These are phyloP conservation scores for Biston stratarius DNA, from an alignment of 2,888 invertebrate genomes.

Conservation along the genomic window DNA sequence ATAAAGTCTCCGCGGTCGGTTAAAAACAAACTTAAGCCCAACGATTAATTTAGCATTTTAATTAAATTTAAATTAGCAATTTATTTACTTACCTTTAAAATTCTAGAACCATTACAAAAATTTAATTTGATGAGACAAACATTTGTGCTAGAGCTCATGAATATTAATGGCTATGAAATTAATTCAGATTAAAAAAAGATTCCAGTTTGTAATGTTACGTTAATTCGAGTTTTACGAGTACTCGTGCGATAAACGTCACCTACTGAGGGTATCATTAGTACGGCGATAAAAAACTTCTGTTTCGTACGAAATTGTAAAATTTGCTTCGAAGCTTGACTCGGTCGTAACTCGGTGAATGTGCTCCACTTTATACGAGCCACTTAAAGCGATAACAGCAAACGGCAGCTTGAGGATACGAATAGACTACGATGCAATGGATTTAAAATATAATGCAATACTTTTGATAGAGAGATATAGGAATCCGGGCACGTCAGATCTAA, in stretches of 20 bases:
- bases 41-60: slow-evolving; percentile 23
- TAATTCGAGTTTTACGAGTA: slow-evolving; percentile 23
- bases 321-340: slow-evolving; percentile 24
- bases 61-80: slow-evolving; percentile 24
- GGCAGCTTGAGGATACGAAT: slow-evolving; percentile 20
- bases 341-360: slow-evolving; percentile 42
- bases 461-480: no score
- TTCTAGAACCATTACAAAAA: slow-evolving; percentile 15
- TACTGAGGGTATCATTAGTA: slow-evolving; percentile 33
- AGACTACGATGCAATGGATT: slow-evolving; percentile 3
- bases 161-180: slow-evolving; percentile 22
- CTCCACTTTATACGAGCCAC: slow-evolving; percentile 44
- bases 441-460: neutral
- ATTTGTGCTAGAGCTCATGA: slow-evolving; percentile 18
- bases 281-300: slow-evolving; percentile 41
- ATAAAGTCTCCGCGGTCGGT: neutral
- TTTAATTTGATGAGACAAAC: slow-evolving; percentile 24
- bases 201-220: slow-evolving; percentile 1
- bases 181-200: slow-evolving; percentile 19
- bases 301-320: slow-evolving; percentile 41
- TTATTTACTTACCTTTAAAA: slow-evolving; percentile 19
- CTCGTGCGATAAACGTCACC: slow-evolving; percentile 28
- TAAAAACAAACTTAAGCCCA: slow-evolving; percentile 6
- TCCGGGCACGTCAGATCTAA: no score
- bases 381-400: slow-evolving; percentile 40